Base-by-base conservation (phyloP, 1,140 invertebrate genomes). In the Drosophila arawakana region DNA sequence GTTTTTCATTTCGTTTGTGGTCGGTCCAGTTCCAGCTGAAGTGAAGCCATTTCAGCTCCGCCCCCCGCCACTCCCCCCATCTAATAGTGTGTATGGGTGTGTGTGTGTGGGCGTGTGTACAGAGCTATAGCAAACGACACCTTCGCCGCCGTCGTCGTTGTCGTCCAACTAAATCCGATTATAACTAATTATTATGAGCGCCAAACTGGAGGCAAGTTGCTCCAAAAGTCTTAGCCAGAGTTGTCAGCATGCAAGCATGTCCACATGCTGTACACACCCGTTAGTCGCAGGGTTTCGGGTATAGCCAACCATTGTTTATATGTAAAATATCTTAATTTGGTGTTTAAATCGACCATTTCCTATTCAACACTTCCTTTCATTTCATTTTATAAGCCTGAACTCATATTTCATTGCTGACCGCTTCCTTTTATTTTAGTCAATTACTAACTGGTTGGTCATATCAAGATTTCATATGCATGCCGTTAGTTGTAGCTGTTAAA, bases 111-210 rank as follows among this genome's bases (percentile, higher is more conserved):
- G 67, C 61, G 67, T 75, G 44, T 60, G 46, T 76, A 68, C 67
- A 57, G 34, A 54, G 46, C 62, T 39, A 67, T 59, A 55, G 50
- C 81, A 73, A 70, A 80, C 82, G 82, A 85, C 81, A 85, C 81
- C 81, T 86, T 86, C 83, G 59, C 30, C 62, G 39, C 30, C 50
- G 59, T 39, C 62, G 39, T 39, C 50, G 1, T 15, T 15, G 15
- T 59, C 55, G 49, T 65, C 76, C 52, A 76, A 88, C 80, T 66
- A 88, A 88, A 88, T 88, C 83, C 83, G 83, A 88, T 88, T 88
- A 88, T 88, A 88, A 88, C 83, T 88, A 88, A 88, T 88, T 88
- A 88, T 88, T 83, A 76, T 88, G 83, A 80, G 78, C 78, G 66
- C 52, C 50, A 80, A 71, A 62, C 49, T 70, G 59, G 44, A 66